Conservation (phyloP, 2,888 invertebrate genomes). For the Zelleria hepariella region DNA sequence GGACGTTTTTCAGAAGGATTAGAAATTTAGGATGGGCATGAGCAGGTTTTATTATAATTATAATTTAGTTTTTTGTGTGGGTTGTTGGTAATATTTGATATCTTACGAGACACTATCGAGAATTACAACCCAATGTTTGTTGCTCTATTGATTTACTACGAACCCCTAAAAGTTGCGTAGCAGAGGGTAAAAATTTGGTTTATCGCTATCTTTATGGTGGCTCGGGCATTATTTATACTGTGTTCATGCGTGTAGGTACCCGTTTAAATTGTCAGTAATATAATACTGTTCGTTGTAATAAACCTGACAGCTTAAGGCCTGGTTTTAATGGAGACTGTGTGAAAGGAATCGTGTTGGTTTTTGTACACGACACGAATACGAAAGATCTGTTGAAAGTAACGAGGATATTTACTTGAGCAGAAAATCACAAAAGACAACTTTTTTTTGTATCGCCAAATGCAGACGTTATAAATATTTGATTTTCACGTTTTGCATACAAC, state of each 20-base stretch:
- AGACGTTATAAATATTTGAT: too few relatives aligned
- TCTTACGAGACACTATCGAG: too few relatives aligned
- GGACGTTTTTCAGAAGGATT: too few relatives aligned
- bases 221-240: slow-evolving; percentile 61
- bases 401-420: too few relatives aligned
- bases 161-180: slow-evolving; percentile 32
- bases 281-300: slow-evolving; percentile 39
- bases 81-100: too few relatives aligned
- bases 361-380: slow-evolving; percentile 26
- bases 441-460: too few relatives aligned
- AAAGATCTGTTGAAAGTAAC: slow-evolving; percentile 19
- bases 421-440: too few relatives aligned
- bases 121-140: too few relatives aligned
- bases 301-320: background rate
- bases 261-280: slow-evolving; percentile 33
- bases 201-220: slow-evolving; percentile 68
- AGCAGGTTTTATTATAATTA: too few relatives aligned
- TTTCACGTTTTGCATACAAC: too few relatives aligned
- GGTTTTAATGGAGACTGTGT: background rate
- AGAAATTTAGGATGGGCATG: too few relatives aligned
- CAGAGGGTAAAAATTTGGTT: slow-evolving; percentile 64
- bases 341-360: background rate
- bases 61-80: too few relatives aligned
- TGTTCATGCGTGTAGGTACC: slow-evolving; percentile 54
- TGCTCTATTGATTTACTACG: background rate